Evolutionary conservation across 2,888 invertebrate genomes (phyloP).

Genomic region (Megalurothrips usitatus): DNA sequence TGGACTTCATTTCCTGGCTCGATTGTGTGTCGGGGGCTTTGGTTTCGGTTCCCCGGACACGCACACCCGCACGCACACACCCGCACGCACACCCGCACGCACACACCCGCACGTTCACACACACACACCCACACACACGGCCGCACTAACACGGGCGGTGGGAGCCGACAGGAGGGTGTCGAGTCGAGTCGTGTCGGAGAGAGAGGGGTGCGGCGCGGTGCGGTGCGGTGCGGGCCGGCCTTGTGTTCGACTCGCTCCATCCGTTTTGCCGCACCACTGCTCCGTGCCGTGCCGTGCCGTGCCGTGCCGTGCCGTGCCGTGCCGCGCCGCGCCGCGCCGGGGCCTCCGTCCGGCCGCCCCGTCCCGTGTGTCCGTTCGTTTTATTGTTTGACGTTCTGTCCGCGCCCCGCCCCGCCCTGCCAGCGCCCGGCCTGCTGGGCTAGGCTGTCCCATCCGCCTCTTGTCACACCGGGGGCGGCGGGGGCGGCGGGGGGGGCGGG

Average conservation of each 20-base stretch:
- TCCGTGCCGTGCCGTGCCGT: background rate
- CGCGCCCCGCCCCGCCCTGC: background rate
- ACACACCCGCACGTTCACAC: too few relatives aligned
- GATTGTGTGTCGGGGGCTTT: too few relatives aligned
- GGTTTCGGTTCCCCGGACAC: too few relatives aligned
- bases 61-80: too few relatives aligned
- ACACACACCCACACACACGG: too few relatives aligned
- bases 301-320: background rate
- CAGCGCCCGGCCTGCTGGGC: background rate
- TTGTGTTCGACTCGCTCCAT: background rate
- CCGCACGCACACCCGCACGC: too few relatives aligned
- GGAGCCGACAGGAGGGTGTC: background rate
- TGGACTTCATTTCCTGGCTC: too few relatives aligned
- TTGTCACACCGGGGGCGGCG: background rate
- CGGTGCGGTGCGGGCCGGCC: too few relatives aligned
- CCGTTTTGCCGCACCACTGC: constrained; percentile 1
- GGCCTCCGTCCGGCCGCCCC: background rate
- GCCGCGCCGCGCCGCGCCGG: background rate
- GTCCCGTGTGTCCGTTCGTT: background rate
- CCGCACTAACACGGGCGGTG: too few relatives aligned
- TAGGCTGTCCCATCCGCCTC: background rate
- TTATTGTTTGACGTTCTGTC: constrained; percentile 20
- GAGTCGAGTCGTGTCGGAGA: too few relatives aligned
- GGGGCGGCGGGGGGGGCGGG: background rate
- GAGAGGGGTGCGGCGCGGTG: background rate